Base-by-base conservation (phyloP, 2,113 vertebrate genomes). In the Rhynchopsitta pachyrhyncha region DNA sequence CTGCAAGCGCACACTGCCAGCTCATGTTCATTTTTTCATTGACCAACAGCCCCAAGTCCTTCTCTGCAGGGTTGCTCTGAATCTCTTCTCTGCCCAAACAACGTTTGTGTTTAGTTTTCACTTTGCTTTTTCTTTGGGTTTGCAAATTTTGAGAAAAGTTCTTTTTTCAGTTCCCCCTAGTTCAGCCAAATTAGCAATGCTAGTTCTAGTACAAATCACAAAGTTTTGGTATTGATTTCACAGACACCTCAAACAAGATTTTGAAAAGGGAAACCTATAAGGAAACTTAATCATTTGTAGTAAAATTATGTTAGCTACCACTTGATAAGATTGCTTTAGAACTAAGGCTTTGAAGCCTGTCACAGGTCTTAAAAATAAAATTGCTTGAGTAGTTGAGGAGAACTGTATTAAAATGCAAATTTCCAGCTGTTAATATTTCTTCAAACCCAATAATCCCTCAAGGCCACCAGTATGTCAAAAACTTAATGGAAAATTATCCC, bases 391-490 rank as follows among this genome's bases (percentile, higher is more conserved):
- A 98, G 98, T 98, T 98, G 98, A 99, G 97, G 98, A 99, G 98
- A 99, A 99, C 98, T 99, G 98, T 98, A 99, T 99, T 99, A 99
- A 99, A 99, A 99, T 99, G 99, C 99, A 99, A 99, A 99, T 99
- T 99, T 99, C 98, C 98, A 99, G 98, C 98, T 99, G 99, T 98
- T 99, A 99, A 99, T 99, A 99, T 99, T 99, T 99, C 99, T 99
- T 99, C 99, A 99, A 99, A 99, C 98, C 98, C 99, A 99, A 99
- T 99, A 99, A 99, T 99, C 99, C 99, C 99, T 99, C 98, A 99
- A 98, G 99, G 99, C 99, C 98, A 99, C 98, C 99, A 98, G 99
- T 99, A 99, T 99, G 99, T 99, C 99, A 99, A 98, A 99, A 99
- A 98, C 98, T 99, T 99, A 99, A 99, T 99, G 99, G 99, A 99